These are phyloP conservation scores for Podarcis raffonei DNA, from an alignment of 2,113 vertebrate species.

Conservation along the genomic window DNA sequence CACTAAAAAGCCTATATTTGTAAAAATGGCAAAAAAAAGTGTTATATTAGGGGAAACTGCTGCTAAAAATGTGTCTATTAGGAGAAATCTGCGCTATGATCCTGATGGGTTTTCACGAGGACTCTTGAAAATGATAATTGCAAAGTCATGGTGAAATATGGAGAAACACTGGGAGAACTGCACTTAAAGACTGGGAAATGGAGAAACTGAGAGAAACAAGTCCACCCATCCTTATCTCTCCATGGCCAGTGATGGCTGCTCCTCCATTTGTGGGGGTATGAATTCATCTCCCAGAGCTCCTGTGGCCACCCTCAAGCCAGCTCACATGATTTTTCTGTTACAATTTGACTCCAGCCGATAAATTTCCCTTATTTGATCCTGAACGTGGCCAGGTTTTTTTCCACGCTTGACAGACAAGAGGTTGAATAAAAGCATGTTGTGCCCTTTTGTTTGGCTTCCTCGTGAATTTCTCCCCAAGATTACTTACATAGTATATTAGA, in stretches of 20 bases:
- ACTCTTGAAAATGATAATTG: no score
- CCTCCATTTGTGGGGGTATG: constrained; percentile 61
- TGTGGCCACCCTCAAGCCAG: constrained; percentile 57
- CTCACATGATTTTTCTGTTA: constrained; percentile 70
- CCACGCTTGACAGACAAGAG: constrained; percentile 53
- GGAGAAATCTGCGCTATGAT: no score
- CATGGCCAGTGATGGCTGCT: constrained; percentile 58
- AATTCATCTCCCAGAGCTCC: constrained; percentile 63
- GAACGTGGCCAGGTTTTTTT: background rate
- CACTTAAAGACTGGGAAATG: no score
- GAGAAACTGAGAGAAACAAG: no score
- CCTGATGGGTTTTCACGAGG: no score
- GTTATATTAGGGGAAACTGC: no score
- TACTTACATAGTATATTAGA: constrained; percentile 60
- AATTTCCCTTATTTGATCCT: constrained; percentile 61
- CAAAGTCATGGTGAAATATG: no score
- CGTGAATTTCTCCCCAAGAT: constrained; percentile 50
- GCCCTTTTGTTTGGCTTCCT: constrained; percentile 50
- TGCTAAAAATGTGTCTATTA: no score
- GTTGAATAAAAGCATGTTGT: constrained; percentile 68
- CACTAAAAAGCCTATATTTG: no score
- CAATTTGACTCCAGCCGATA: constrained; percentile 66
- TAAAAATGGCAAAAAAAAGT: no score
- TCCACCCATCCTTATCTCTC: background rate
- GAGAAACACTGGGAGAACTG: no score